Evolutionary conservation across 2,797 vertebrate species (phyloP).

Genomic region (Hypotaenidia philippensis): DNA sequence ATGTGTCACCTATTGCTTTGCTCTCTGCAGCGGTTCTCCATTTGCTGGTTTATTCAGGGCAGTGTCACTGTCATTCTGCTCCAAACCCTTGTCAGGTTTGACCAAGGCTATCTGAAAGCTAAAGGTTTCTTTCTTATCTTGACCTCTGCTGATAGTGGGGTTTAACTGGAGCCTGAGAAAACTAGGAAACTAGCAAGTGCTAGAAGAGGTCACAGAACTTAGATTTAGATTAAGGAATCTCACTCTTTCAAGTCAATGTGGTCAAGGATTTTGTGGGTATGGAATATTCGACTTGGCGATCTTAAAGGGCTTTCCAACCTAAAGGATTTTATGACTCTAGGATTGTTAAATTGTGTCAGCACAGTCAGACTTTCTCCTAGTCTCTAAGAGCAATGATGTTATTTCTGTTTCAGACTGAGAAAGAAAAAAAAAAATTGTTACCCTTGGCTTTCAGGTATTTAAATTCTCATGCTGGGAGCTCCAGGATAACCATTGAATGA

Average conservation of each 20-base stretch:
- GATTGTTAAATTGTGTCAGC: neutral
- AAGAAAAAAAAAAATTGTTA: neutral
- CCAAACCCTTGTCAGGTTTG: neutral
- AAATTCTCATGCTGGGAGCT: neutral
- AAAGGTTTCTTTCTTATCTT: constrained; percentile 16
- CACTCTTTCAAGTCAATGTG: neutral
- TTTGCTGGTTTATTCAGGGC: constrained; percentile 17
- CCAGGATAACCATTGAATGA: constrained; percentile 1
- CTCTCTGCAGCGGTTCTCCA: constrained; percentile 21
- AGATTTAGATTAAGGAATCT: neutral
- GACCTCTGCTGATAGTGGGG: neutral
- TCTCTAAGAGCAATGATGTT: neutral
- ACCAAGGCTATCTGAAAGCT: neutral
- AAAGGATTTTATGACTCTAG: neutral
- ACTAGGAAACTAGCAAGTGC: neutral
- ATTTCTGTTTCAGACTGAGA: constrained; percentile 4
- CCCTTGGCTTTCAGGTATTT: neutral
- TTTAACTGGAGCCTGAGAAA: neutral
- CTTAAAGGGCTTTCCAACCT: neutral
- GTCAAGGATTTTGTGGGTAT: neutral
- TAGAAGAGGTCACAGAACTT: neutral
- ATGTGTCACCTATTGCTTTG: constrained; percentile 40
- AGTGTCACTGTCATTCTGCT: neutral
- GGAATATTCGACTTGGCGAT: neutral
- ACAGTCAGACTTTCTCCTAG: neutral